Evolutionary conservation across 2,113 vertebrate genomes (phyloP).

Genomic region (Megaceryle maxima): DNA sequence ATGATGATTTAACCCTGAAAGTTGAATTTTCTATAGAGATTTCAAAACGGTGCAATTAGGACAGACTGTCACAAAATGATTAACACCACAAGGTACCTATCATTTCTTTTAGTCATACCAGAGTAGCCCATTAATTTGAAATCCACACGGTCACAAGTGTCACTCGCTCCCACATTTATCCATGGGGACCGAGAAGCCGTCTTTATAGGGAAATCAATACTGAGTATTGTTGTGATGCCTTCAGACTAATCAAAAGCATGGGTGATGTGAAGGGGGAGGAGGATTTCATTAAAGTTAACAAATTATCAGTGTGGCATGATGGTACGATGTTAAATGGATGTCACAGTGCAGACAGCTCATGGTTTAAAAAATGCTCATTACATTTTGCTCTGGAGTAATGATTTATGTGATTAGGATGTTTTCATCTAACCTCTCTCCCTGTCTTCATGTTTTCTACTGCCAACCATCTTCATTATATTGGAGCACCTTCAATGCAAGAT

Average conservation of each 20-base stretch:
- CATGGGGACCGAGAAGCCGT: background rate
- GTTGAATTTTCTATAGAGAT: conserved; percentile 47
- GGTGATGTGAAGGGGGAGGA: background rate
- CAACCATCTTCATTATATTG: background rate
- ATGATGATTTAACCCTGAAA: conserved; percentile 48
- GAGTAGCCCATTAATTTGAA: conserved; percentile 68
- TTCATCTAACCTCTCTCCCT: background rate
- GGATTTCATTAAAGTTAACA: background rate
- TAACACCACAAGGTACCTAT: conserved; percentile 44
- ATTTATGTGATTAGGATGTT: conserved; percentile 6
- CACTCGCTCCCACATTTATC: conserved; percentile 56
- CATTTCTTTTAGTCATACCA: conserved; percentile 50
- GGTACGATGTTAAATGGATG: background rate
- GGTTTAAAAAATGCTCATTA: conserved; percentile 41
- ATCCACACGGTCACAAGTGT: conserved; percentile 35
- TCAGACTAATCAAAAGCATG: background rate
- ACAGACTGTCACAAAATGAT: conserved; percentile 66
- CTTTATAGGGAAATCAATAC: conserved; percentile 39
- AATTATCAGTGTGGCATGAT: background rate
- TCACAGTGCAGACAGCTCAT: conserved; percentile 10
- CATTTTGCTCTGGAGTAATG: conserved; percentile 19
- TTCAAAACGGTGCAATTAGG: conserved; percentile 59
- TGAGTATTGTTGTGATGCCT: background rate
- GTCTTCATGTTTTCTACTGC: background rate
- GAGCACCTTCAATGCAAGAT: background rate